Evolutionary conservation across 2,797 vertebrate species (phyloP), one percentile per base, ranked within the genome.

Genomic region (Apogon hyalosoma): DNA sequence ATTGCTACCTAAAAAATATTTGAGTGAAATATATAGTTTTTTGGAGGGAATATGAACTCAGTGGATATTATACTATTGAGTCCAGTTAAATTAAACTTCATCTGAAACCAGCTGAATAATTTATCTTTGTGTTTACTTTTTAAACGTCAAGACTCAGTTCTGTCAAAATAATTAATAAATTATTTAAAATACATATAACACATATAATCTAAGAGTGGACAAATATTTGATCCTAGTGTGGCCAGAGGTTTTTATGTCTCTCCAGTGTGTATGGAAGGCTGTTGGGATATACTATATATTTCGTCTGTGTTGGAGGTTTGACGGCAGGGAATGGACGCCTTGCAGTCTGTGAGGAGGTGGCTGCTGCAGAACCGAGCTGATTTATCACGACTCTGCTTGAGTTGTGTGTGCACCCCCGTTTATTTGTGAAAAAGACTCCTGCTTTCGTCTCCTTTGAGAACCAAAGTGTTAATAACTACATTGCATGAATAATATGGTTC

Each of bases 391-490:
- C 67, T 69, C 14, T 51, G 53, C 31, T 28, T 18, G 0, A 56
- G 13, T 67, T 46, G 42, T 39, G 49, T 6, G 43, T n/a, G 19
- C 18, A 14, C 11, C 14, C 36, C 47, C 6, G 55, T 31, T 11
- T 19, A 7, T 66, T 47, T 46, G n/a, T 13, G n/a, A 4, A 28
- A 58, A 19, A 31, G 40, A 28, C 19, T 54, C 70, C 38, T 33
- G 46, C 59, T 55, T 61, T 69, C 6, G 4, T 51, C 50, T 63
- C 33, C 18, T 1, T 55, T 19, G 14, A 48, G 28, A 68, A 69
- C 65, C 72, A 71, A 58, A 57, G 63, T 49, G 62, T 86, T 69
- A 39, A 74, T 63, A 47, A 79, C 55, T 70, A 42, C 19, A 64
- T 28, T 24, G 59, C 51, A 47, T 67, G 12, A 62, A 63, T 66